Evolutionary conservation across 2,888 invertebrate species (phyloP), one percentile per base, ranked within the genome.

Genomic region (Lacanobia oleracea): DNA sequence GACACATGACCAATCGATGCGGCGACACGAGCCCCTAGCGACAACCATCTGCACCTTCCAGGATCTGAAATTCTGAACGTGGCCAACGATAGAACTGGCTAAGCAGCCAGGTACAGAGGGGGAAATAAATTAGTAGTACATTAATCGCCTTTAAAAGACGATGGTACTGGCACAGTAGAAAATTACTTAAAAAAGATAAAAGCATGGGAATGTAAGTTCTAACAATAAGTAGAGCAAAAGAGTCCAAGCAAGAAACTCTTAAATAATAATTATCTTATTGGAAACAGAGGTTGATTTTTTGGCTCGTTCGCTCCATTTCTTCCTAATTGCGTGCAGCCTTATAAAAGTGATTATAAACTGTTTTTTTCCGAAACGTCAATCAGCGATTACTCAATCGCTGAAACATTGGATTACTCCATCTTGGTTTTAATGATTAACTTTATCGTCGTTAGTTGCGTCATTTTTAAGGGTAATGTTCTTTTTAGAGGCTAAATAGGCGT

Each of bases 281-380:
- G 65, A 66, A 74, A 54, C 18, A 61, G 37, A 50, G 4, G 50
- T 56, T 37, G 0, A 37, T 62, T 61, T 64, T 57, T 56, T 60
- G 27, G 50, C 21, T 68, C 53, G 33, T 40, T 33, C 81, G 78
- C 78, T 79, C 81, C 78, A 70, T 81, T 79, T 79, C 69, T 64
- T 67, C 2, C 45, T 81, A 81, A 81, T 79, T 63, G 69, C 81
- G 66, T 66, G 23, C 50, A 65, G 40, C 51, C 62, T 66, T 61
- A 66, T 54, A 75, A 75, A 68, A 78, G 61, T 75, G 23, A 56
- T 75, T 69, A 40, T 63, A 68, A 68, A 75, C 65, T 23, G 50
- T 62, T 75, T 80, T 75, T 80, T 69, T 63, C 18, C 40, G 27
- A 74, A 79, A 67, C 54, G 10, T 27, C 61, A 54, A 59, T 62